Conservation (phyloP, 2,888 invertebrate species). For the Parnassius mnemosyne region DNA sequence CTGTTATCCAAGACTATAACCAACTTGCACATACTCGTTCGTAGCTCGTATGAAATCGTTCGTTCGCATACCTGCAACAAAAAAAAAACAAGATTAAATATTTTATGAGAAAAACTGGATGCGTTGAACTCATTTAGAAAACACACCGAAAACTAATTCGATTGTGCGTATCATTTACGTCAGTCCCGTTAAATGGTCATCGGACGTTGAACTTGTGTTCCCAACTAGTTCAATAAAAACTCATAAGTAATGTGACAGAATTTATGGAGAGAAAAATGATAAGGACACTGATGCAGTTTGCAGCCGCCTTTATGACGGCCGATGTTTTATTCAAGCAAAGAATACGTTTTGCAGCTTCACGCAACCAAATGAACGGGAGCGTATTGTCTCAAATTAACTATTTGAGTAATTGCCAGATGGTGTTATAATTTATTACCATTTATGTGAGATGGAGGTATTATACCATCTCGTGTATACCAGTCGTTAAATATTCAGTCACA, state of each 20-base stretch:
- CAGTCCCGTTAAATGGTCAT: constrained; percentile 43
- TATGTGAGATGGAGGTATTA: no score
- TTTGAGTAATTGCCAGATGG: no score
- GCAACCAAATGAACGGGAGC: constrained; percentile 35
- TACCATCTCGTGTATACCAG: no score
- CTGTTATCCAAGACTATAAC: constrained; percentile 27
- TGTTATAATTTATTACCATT: no score
- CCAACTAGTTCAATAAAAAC: constrained; percentile 30
- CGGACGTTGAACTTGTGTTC: constrained; percentile 37
- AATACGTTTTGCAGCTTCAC: constrained; percentile 26
- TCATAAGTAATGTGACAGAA: constrained; percentile 11
- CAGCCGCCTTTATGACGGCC: constrained; percentile 31
- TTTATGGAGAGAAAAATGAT: constrained; percentile 9
- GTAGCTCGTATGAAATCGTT: neutral
- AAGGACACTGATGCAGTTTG: constrained; percentile 27
- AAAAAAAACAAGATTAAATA: constrained; percentile 34
- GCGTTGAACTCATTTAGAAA: constrained; percentile 1
- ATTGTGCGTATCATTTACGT: constrained; percentile 46
- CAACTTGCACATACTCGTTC: constrained; percentile 27
- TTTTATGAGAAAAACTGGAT: constrained; percentile 12
- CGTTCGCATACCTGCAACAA: constrained; percentile 22
- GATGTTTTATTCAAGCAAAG: constrained; percentile 65
- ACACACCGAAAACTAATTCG: constrained; percentile 42
- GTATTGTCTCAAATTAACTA: constrained; percentile 31
- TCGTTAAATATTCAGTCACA: no score